Percentiles rank a stretch among this genome's conserved stretches.
Conservation (phyloP, 2,888 invertebrate genomes). For the Yponomeuta sedellus region DNA sequence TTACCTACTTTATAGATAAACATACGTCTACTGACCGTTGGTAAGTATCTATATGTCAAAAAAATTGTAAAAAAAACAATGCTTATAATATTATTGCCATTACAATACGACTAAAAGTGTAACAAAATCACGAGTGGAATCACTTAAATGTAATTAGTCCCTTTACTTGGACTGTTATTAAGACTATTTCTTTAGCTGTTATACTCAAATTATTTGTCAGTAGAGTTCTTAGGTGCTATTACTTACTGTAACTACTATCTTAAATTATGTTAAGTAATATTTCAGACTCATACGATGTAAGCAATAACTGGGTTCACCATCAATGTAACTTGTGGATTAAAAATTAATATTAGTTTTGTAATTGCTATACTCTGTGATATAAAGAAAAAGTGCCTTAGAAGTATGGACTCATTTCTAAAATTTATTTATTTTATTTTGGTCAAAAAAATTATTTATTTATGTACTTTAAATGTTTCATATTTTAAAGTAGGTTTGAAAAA, state of each 20-base stretch:
- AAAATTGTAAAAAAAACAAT: no score
- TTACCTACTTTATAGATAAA: no score
- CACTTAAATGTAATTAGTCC: neutral
- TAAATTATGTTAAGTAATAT: neutral
- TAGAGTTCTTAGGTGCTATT: neutral
- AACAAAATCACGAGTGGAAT: neutral
- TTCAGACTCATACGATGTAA: no score
- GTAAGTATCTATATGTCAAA: no score
- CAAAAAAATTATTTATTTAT: neutral
- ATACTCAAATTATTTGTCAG: neutral
- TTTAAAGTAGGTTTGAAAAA: neutral
- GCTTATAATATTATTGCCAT: no score
- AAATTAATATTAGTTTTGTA: neutral
- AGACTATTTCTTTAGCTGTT: neutral
- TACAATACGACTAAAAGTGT: no score
- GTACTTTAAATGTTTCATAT: neutral
- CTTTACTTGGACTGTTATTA: neutral
- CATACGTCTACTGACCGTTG: no score
- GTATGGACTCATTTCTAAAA: neutral
- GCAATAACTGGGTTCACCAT: neutral
- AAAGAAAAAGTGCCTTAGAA: constrained; percentile 1
- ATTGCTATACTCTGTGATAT: constrained; percentile 6
- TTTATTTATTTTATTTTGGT: neutral
- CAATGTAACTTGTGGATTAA: neutral
- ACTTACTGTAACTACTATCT: neutral